Conservation (phyloP, 2,888 invertebrate genomes). For the Epinotia nisella region DNA sequence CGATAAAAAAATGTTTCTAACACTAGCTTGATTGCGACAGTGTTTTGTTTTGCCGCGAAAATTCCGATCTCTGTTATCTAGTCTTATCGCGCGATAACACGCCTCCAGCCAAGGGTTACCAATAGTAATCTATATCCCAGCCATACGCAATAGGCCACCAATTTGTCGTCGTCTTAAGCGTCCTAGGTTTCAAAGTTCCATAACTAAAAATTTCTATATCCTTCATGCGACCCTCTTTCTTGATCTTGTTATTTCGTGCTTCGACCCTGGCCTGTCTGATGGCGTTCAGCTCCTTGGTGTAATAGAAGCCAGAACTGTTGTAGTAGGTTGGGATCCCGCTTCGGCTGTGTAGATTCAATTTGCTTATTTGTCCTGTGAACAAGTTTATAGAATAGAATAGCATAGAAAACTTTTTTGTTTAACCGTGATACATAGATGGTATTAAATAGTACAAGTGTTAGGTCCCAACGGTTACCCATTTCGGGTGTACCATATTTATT, state of each 20-base stretch:
- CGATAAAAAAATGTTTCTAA: too few relatives aligned
- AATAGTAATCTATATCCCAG: slow-evolving; percentile 16
- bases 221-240: not conserved
- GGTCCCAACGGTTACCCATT: too few relatives aligned
- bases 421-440: too few relatives aligned
- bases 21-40: too few relatives aligned
- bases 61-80: too few relatives aligned
- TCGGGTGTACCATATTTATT: too few relatives aligned
- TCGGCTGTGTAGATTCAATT: accelerated
- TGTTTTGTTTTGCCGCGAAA: too few relatives aligned
- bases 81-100: too few relatives aligned
- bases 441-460: too few relatives aligned
- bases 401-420: too few relatives aligned
- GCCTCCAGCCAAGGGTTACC: not conserved
- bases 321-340: not conserved
- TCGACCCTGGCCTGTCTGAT: not conserved
- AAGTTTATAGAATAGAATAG: not conserved
- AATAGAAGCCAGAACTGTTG: not conserved
- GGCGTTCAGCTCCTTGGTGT: not conserved
- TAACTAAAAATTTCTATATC: accelerated
- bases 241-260: not conserved
- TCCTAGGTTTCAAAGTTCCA: too few relatives aligned
- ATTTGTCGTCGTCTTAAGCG: not conserved
- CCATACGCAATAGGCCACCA: slow-evolving; percentile 11
- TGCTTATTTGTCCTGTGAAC: slow-evolving; percentile 7